Evolutionary conservation across 1,140 invertebrate genomes (phyloP), one percentile per base, ranked within the genome.

Genomic region (Drosophila varians): DNA sequence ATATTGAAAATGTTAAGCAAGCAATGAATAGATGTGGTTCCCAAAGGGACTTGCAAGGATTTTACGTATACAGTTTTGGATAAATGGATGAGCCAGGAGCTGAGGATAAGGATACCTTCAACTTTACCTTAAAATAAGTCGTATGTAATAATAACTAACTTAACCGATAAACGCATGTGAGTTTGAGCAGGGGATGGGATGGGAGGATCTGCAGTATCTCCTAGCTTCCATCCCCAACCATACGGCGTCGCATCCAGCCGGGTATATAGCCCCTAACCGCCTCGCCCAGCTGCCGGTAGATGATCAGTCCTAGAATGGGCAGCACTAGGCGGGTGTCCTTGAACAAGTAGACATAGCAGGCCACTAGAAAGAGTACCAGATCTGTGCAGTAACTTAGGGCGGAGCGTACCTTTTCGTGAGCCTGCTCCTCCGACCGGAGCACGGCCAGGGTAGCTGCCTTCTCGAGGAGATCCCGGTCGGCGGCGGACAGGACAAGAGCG

Each of bases 301-400:
- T 93, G 76, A 96, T 94, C 0, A 97, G 91, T 5, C 94, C 92
- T 51, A 97, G 93, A 66, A 96, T 93, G 16, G 96, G 96, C 58
- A 97, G 93, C 1, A 95, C 95, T 14, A 96, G 91, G 49, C 94
- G 92, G 86, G 96, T 95, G 74, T 95, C 95, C 77, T 95, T 95
- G 77, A 96, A 96, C 8, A 96, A 89, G 89, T 96, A 96, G 31
- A 96, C 92, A 93, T 94, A 95, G 89, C 94, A 94, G 4, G 96
- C 96, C 1, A 96, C 93, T 11, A 94, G 45, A 48, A 96, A 92
- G 69, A 96, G 92, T 28, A 94, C 94, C 45, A 96, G 74, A 83
- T 96, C 95, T 0, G 95, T 95, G 6, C 94, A 90, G 74, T 95
- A 96, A 76, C 94, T 94, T 1, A 96, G 91, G 0, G 92, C 93